phyloP scores from a whole-genome alignment of 2,113 vertebrate genomes.

The Sinocyclocheilus grahami region DNA sequence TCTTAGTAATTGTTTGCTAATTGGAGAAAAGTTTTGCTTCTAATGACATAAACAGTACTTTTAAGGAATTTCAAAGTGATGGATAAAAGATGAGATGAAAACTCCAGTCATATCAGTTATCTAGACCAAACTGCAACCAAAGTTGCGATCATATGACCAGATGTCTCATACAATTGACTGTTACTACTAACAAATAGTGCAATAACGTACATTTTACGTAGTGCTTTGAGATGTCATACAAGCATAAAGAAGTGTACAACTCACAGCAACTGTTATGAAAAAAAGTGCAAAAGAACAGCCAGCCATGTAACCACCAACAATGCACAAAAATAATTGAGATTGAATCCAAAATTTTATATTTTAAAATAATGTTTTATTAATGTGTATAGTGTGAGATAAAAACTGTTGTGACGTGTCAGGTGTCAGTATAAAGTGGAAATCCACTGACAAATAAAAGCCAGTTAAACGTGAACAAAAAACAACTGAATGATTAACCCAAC shows the following conservation, averaged over 20 bases:
- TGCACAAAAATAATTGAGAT: too few relatives aligned
- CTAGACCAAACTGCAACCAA: too few relatives aligned
- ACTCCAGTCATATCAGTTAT: too few relatives aligned
- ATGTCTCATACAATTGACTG: background rate
- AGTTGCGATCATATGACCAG: background rate
- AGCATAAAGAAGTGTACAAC: background rate
- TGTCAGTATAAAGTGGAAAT: background rate
- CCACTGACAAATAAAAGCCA: background rate
- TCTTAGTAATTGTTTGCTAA: slow-evolving; percentile 4
- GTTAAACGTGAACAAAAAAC: background rate
- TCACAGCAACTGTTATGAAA: background rate
- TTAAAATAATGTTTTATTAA: background rate
- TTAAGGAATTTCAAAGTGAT: background rate
- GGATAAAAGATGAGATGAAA: background rate
- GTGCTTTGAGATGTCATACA: background rate
- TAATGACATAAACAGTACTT: background rate
- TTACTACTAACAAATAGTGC: background rate
- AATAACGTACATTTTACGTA: background rate
- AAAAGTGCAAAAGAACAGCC: background rate
- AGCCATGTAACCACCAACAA: background rate
- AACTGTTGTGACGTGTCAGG: background rate
- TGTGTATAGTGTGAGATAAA: background rate
- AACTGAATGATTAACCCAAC: background rate
- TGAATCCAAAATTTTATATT: background rate
- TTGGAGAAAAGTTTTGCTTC: background rate